These are phyloP conservation scores for Otolemur garnettii DNA, from an alignment of 2,113 vertebrate species.

Conservation along the genomic window DNA sequence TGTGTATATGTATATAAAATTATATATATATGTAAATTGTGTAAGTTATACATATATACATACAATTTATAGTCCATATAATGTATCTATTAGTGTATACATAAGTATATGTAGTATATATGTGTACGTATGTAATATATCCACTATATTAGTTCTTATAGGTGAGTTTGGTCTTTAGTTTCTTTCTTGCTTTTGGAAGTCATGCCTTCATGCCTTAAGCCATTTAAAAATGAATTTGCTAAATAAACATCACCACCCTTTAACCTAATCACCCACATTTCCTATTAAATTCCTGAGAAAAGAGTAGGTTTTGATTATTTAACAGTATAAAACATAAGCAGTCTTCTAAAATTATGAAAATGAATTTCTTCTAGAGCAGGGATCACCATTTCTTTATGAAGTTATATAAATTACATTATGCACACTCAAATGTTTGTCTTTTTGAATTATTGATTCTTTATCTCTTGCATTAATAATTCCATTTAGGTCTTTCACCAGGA, in stretches of 20 bases:
- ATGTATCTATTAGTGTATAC: not conserved
- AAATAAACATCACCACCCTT: not conserved
- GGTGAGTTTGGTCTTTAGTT: not conserved
- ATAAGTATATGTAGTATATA: too few relatives aligned
- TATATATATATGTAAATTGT: not conserved
- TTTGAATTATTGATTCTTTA: not conserved
- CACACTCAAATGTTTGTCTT: not conserved
- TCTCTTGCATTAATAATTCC: not conserved
- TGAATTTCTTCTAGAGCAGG: not conserved
- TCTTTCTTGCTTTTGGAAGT: slow-evolving; percentile 10
- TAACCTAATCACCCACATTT: not conserved
- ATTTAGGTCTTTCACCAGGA: not conserved
- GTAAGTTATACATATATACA: not conserved
- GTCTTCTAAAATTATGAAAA: slow-evolving; percentile 33
- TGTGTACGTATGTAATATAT: not conserved
- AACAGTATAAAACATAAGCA: not conserved
- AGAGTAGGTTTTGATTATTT: not conserved
- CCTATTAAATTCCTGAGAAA: not conserved
- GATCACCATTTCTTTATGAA: not conserved
- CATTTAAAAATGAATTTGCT: not conserved
- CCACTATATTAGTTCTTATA: not conserved
- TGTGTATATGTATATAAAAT: not conserved
- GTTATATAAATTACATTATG: not conserved
- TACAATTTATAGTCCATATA: not conserved
- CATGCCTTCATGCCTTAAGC: not conserved